These are phyloP conservation scores for Neotoxoptera formosana DNA, from an alignment of 1,140 invertebrate species.

Conservation along the genomic window DNA sequence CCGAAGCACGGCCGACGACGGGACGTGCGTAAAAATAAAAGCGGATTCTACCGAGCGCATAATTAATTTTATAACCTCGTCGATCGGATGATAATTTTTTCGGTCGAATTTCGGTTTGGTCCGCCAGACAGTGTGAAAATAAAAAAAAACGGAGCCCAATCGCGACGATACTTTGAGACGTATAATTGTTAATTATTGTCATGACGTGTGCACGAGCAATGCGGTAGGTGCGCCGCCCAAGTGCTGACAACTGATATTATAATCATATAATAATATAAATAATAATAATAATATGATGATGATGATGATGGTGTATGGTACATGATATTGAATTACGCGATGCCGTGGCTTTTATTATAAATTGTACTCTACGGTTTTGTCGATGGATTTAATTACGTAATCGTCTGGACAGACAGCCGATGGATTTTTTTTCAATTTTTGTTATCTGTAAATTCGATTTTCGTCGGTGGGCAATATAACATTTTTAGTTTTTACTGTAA, in stretches of 20 bases:
- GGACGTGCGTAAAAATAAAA: background rate
- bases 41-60: background rate
- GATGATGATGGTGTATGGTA: background rate
- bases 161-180: background rate
- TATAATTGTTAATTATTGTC: background rate
- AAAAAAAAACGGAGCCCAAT: background rate
- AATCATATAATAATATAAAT: background rate
- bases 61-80: background rate
- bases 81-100: background rate
- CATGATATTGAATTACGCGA: background rate
- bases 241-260: background rate
- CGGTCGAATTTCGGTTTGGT: background rate
- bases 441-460: constrained; percentile 7
- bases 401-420: too few species aligned
- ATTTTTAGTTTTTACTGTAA: background rate
- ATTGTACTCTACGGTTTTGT: constrained; percentile 2
- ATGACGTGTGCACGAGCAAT: background rate
- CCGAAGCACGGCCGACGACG: background rate
- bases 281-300: background rate
- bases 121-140: background rate
- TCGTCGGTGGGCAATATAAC: background rate
- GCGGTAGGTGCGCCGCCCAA: background rate
- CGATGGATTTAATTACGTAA: background rate
- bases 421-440: background rate
- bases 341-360: background rate